Conservation (phyloP, 2,113 vertebrate species). For the Seriola aureovittata region DNA sequence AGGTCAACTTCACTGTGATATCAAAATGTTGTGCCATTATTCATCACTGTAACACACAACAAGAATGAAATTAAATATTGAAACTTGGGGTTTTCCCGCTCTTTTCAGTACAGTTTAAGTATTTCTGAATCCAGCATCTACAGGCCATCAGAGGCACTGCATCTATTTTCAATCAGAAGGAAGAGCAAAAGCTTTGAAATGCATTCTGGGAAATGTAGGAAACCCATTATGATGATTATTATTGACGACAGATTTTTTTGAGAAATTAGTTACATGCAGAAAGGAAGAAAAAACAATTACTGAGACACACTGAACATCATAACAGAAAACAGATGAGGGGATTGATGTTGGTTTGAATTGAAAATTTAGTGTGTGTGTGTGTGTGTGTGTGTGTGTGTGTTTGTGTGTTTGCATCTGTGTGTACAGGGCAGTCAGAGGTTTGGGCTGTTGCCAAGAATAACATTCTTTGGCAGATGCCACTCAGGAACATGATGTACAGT, state of each 20-base stretch:
- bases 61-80: too few relatives aligned
- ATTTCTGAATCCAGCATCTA: neutral
- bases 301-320: too few relatives aligned
- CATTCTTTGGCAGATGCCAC: constrained; percentile 76
- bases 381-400: constrained; percentile 5
- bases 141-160: neutral
- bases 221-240: neutral
- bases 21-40: too few relatives aligned
- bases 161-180: neutral
- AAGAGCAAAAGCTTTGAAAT: neutral
- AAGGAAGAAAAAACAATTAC: too few relatives aligned
- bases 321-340: too few relatives aligned
- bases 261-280: neutral
- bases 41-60: too few relatives aligned
- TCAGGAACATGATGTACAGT: constrained; percentile 75
- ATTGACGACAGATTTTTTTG: neutral
- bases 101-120: neutral
- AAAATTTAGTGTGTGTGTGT: too few relatives aligned
- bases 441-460: constrained; percentile 52
- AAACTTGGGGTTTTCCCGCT: neutral
- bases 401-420: constrained; percentile 4
- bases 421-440: constrained; percentile 10
- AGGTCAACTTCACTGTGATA: too few relatives aligned
- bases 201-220: constrained; percentile 1
- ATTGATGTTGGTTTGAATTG: too few relatives aligned